Evolutionary conservation across 1,140 invertebrate species (phyloP), one percentile per base, ranked within the genome.

Genomic region (Macrosteles quadrilineatus): DNA sequence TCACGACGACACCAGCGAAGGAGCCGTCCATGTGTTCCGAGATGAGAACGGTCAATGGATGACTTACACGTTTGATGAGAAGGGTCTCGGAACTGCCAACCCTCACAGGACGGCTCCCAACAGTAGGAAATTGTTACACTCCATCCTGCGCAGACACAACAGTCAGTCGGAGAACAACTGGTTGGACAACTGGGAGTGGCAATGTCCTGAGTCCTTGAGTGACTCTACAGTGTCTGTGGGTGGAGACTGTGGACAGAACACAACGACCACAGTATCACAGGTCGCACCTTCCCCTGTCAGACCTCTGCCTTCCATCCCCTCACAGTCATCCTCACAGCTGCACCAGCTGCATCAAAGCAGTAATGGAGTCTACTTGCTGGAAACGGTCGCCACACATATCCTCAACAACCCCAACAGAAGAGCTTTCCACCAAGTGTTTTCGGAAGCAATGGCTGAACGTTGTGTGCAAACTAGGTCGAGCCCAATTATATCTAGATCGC

Each of bases 21-120:
- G 94, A 43, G 92, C 93, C 4, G 89, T 96, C 50, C 94, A 97
- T 80, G 94, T 89, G 77, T 95, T 95, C 79, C 83, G 86, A 71
- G 88, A 90, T 72, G 88, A 90, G 74, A 85, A 86, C 67, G 88
- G 87, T 0, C 85, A 88, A 40, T 88, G 85, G 85, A 82, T 92
- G 85, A 91, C 92, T 0, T 97, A 97, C 74, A 92, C 91, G 0
- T 95, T 96, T 78, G 91, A 94, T 75, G 92, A 94, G 73, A 90
- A 88, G 71, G 87, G 88, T 43, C n/a, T 72, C 4, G 75, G 75
- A 1, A 75, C 72, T 11, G 72, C 72, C 27, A 66, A 63, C n/a
- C 67, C 50, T 31, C 66, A 57, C 14, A 40, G 67, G 23, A 50
- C 72, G 4, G 66, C 71, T 55, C 66, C 68, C 43, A 69, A 69